These are phyloP conservation scores for Stegastes partitus DNA, from an alignment of 2,113 vertebrate genomes.

Conservation along the genomic window DNA sequence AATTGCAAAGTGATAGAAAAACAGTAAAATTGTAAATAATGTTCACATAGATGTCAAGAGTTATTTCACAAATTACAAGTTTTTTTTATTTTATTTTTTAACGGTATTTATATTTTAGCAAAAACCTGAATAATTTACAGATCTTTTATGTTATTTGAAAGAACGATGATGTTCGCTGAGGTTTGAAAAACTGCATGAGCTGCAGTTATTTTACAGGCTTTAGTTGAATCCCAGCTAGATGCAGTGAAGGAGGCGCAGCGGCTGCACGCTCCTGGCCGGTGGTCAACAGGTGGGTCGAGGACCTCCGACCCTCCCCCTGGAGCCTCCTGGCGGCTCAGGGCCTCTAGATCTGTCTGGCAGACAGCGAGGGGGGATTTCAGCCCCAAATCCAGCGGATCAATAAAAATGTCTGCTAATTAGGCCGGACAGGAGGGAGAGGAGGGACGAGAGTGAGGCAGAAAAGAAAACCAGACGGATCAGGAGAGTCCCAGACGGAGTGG, in stretches of 20 bases:
- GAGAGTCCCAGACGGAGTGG: constrained; percentile 60
- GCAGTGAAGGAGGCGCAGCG: constrained; percentile 37
- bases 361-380: constrained; percentile 76
- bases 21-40: no score
- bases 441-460: constrained; percentile 33
- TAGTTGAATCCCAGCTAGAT: no score
- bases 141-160: no score
- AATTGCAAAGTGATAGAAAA: no score
- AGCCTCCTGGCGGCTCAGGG: constrained; percentile 49
- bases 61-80: no score
- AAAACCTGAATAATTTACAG: no score
- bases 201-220: no score
- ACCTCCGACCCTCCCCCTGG: not conserved
- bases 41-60: no score
- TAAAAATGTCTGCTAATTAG: constrained; percentile 85
- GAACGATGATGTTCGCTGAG: no score
- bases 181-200: no score
- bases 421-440: not conserved
- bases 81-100: no score
- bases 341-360: constrained; percentile 80
- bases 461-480: constrained; percentile 60
- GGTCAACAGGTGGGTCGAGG: constrained; percentile 78
- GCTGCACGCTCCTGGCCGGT: constrained; percentile 61
- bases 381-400: constrained; percentile 83
- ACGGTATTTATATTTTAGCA: no score